phyloP scores from a whole-genome alignment of 2,113 vertebrate species.

The human (Homo sapiens) region GRCh38 chr2:49994001-49994500 shows the following conservation, averaged over 20 bases:
- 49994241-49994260: not conserved
- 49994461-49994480: not conserved
- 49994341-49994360: not conserved
- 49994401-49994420: not conserved
- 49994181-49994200: not conserved
- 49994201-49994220: not conserved
- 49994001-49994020: not conserved
- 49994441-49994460: not conserved
- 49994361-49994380: not conserved
- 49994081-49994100: not conserved
- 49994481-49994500: not conserved
- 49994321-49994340: not conserved
- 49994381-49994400: not conserved
- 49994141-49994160: not conserved
- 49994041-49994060: not conserved
- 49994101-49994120: not conserved
- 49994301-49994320: not conserved
- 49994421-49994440: not conserved
- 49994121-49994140: not conserved
- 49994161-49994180: not conserved
- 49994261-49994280: not conserved
- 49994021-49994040: not conserved
- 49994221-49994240: not conserved
- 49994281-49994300: not conserved
- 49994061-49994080: not conserved